These are phyloP conservation scores for Cetoscarus ocellatus DNA, from an alignment of 2,797 vertebrate genomes.

Conservation along the genomic window DNA sequence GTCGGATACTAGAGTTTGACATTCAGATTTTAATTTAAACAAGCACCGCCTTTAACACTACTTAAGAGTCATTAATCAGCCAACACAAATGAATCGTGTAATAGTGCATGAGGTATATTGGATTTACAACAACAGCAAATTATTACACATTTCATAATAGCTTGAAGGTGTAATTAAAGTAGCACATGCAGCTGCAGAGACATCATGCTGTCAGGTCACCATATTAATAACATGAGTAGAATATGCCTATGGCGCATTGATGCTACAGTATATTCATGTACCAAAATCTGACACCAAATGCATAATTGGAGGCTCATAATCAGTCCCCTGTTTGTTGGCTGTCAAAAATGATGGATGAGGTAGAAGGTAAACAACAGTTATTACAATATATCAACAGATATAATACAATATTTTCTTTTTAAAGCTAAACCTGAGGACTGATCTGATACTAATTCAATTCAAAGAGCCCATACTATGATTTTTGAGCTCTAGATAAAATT, in stretches of 20 bases:
- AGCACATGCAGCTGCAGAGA: constrained; percentile 23
- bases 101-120: constrained; percentile 22
- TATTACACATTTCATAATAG: constrained; percentile 48
- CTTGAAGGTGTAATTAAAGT: constrained; percentile 40
- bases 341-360: no score
- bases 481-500: no score
- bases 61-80: constrained; percentile 57
- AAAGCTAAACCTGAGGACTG: no score
- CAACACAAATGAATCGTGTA: constrained; percentile 56
- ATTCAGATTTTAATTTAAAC: constrained; percentile 48
- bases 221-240: constrained; percentile 50
- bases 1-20: constrained; percentile 15
- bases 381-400: no score
- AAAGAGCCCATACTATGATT: no score
- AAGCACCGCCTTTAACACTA: constrained; percentile 42
- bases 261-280: neutral
- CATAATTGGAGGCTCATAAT: no score
- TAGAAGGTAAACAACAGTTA: no score
- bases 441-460: no score
- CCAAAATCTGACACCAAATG: no score
- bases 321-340: no score
- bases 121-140: constrained; percentile 62
- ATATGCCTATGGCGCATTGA: constrained; percentile 34
- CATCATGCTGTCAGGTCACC: constrained; percentile 42
- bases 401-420: no score